Conservation (phyloP, 2,888 invertebrate species). For the Acanthosepion esculentum region DNA sequence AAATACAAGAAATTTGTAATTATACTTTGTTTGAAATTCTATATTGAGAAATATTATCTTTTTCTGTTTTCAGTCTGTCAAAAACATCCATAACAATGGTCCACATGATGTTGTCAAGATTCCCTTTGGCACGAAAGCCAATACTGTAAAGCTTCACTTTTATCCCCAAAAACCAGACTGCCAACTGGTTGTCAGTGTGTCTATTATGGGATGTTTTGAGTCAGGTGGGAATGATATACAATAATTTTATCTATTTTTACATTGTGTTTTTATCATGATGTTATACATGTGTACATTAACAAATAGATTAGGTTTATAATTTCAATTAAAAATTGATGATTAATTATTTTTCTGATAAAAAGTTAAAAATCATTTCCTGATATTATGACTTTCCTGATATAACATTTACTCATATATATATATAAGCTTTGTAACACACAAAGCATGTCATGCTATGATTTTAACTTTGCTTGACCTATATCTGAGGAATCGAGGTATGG, state of each 20-base stretch:
- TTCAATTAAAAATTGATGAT: too few relatives aligned
- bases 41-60: background rate
- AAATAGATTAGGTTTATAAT: too few relatives aligned
- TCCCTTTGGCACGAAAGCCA: background rate
- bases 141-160: background rate
- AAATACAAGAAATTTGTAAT: too few relatives aligned
- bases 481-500: too few relatives aligned
- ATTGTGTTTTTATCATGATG: background rate
- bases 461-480: too few relatives aligned
- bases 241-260: background rate
- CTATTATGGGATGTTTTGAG: slow-evolving; percentile 25
- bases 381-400: too few relatives aligned
- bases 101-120: slow-evolving; percentile 38
- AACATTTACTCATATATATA: too few relatives aligned
- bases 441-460: too few relatives aligned
- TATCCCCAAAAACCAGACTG: slow-evolving; percentile 33
- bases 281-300: background rate
- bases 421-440: too few relatives aligned
- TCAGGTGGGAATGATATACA: background rate
- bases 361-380: too few relatives aligned
- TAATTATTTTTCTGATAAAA: too few relatives aligned
- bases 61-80: background rate
- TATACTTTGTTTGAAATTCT: too few relatives aligned
- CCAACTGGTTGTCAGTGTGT: background rate
- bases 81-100: background rate